Conservation (phyloP, 1,140 invertebrate species). For the Megathymus violae region DNA sequence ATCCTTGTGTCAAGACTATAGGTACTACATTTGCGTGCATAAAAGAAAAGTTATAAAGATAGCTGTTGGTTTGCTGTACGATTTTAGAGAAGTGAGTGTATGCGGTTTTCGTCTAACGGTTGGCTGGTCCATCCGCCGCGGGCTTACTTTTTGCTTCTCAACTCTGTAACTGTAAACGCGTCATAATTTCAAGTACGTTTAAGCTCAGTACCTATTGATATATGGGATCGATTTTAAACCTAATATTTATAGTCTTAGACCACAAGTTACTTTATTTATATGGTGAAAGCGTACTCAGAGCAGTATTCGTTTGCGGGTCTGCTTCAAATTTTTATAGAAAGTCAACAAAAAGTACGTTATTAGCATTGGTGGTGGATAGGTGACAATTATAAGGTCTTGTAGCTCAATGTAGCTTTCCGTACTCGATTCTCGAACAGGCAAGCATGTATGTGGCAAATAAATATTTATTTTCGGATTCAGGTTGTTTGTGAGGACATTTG, state of each 20-base stretch:
- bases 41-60: constrained; percentile 7
- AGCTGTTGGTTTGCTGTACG: constrained; percentile 26
- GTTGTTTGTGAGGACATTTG: no score
- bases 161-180: constrained; percentile 68
- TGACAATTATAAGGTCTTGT: no score
- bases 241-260: constrained; percentile 20
- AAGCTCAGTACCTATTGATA: constrained; percentile 16
- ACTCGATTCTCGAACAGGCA: no score
- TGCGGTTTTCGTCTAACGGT: constrained; percentile 70
- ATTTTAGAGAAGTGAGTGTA: constrained; percentile 40
- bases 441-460: no score
- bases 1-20: constrained; percentile 9
- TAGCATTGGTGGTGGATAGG: no score
- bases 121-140: constrained; percentile 39
- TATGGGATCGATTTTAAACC: constrained; percentile 39
- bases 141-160: constrained; percentile 72
- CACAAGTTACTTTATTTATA: neutral
- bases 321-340: no score
- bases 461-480: no score
- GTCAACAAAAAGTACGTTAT: no score
- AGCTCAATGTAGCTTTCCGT: no score
- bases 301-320: no score
- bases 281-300: neutral
- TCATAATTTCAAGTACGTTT: constrained; percentile 36
- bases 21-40: constrained; percentile 34